Evolutionary conservation across 2,888 invertebrate species (phyloP).

Genomic region (Mesochorus sp.): DNA sequence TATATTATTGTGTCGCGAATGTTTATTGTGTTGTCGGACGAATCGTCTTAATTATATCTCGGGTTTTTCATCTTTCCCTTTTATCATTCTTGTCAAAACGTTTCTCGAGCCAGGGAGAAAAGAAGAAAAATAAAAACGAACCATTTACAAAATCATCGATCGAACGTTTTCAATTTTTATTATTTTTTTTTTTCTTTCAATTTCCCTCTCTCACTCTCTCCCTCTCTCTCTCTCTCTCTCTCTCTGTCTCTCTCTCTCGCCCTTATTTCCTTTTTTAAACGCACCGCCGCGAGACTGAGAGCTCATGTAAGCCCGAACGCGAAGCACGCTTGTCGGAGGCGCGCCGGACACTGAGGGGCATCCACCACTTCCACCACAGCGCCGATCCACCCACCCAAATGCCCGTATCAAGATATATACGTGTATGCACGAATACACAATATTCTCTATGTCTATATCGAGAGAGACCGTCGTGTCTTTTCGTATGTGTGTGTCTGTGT

Average conservation of each 20-base stretch:
- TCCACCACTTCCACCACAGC: slow-evolving; percentile 77
- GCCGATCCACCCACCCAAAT: slow-evolving; percentile 76
- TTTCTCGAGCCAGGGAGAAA: neutral
- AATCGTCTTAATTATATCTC: neutral
- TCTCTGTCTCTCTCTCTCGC: neutral
- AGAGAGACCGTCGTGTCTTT: neutral
- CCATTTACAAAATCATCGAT: neutral
- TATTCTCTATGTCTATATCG: neutral
- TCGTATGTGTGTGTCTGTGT: neutral
- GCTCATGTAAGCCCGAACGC: slow-evolving; percentile 65
- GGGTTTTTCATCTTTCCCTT: neutral
- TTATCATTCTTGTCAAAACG: neutral
- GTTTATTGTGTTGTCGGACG: neutral
- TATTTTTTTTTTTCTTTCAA: neutral
- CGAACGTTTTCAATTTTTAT: neutral
- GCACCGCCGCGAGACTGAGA: slow-evolving; percentile 49
- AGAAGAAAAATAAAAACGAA: neutral
- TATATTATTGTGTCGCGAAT: slow-evolving; percentile 11
- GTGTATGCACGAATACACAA: slow-evolving; percentile 69
- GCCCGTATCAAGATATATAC: slow-evolving; percentile 70
- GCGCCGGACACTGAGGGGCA: slow-evolving; percentile 82
- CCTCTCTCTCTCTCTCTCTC: neutral
- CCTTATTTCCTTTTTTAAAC: slow-evolving; percentile 28
- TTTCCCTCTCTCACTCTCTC: neutral
- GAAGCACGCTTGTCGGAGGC: slow-evolving; percentile 82